Percentiles rank a stretch among this genome's conserved stretches.
Evolutionary conservation across 2,797 vertebrate genomes (phyloP).

Genomic region (Heliangelus exortis): DNA sequence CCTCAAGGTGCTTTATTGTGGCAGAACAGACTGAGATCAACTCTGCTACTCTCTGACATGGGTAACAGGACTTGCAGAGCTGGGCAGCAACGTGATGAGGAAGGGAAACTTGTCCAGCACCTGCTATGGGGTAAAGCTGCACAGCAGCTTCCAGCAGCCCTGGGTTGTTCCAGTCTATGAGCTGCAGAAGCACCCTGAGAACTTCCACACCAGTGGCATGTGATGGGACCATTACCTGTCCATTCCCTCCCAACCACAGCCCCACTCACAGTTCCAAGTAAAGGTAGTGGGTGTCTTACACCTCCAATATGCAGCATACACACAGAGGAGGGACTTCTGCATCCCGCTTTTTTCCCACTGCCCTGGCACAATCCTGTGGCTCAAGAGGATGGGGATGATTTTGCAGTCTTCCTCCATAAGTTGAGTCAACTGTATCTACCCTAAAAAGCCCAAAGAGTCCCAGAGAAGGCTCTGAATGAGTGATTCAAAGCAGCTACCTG

Average conservation of each 20-base stretch:
- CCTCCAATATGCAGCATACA: not conserved
- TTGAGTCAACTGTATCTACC: not conserved
- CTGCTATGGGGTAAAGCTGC: not conserved
- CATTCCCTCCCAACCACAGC: not conserved
- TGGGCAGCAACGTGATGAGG: not conserved
- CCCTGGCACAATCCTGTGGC: not conserved
- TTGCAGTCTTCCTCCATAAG: not conserved
- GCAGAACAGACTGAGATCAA: not conserved
- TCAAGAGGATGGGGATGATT: not conserved
- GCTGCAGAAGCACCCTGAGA: not conserved
- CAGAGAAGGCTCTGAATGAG: not conserved
- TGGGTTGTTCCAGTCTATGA: not conserved
- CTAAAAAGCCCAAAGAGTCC: not conserved
- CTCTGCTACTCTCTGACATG: not conserved
- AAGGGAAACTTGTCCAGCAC: not conserved
- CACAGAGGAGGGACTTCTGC: not conserved
- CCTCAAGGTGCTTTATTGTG: not conserved
- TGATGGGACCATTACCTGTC: not conserved
- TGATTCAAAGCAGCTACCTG: not conserved
- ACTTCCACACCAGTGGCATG: not conserved
- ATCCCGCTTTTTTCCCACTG: not conserved
- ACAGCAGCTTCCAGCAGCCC: not conserved
- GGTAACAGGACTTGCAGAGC: accelerated
- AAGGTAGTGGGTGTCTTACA: not conserved
- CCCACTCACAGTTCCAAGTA: not conserved